phyloP scores from a whole-genome alignment of 1,140 invertebrate species.

The Macrosteles quadrilineatus region DNA sequence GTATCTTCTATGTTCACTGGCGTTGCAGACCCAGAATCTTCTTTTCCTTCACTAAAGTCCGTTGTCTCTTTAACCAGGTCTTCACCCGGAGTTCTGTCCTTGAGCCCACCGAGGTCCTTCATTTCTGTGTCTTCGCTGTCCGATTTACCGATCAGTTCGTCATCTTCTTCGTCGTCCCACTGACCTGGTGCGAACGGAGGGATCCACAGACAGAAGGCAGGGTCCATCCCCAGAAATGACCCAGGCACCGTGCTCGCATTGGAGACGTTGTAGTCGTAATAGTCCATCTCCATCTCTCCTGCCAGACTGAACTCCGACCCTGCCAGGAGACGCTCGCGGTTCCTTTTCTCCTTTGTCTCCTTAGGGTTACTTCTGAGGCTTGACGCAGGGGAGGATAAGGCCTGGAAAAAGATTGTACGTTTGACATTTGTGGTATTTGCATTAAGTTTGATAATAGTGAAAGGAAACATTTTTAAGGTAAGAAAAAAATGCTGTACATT shows the following conservation, averaged over 20 bases:
- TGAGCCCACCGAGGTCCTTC: neutral
- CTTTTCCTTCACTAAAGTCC: neutral
- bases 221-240: conserved; percentile 82
- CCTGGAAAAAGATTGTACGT: conserved; percentile 58
- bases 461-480: too few relatives aligned
- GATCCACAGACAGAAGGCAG: conserved; percentile 83
- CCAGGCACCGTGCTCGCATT: conserved; percentile 77
- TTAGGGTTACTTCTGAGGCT: conserved; percentile 60
- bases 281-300: conserved; percentile 80
- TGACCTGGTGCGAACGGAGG: conserved; percentile 63
- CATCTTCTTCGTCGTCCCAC: conserved; percentile 35
- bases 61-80: conserved; percentile 1
- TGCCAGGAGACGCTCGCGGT: conserved; percentile 67
- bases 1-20: conserved; percentile 33
- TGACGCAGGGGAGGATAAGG: conserved; percentile 56
- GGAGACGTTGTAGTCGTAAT: conserved; percentile 86
- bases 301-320: conserved; percentile 78
- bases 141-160: conserved; percentile 15
- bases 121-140: conserved; percentile 28
- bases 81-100: neutral
- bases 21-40: conserved; percentile 24
- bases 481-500: too few relatives aligned
- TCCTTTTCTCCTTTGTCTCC: conserved; percentile 74
- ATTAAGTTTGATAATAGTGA: too few relatives aligned
- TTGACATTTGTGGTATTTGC: too few relatives aligned